These are phyloP conservation scores for Kryphioiulus occultus DNA, from an alignment of 2,888 invertebrate genomes.

Conservation along the genomic window DNA sequence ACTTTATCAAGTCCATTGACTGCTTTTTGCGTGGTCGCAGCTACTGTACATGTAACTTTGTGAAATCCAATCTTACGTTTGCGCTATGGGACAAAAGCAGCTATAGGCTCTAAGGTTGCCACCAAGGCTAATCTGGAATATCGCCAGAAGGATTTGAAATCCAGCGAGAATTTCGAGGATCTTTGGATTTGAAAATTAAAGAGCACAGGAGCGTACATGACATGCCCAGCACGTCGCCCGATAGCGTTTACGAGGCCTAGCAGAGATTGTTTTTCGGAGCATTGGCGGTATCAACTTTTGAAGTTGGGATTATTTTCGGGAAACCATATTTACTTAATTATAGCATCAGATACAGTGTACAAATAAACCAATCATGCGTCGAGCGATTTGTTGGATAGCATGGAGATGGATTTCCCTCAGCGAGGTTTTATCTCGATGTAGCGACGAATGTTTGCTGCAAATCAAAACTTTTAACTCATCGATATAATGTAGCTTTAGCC, in stretches of 20 bases:
- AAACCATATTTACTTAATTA: conserved; percentile 38
- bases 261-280: neutral
- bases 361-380: conserved; percentile 29
- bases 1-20: neutral
- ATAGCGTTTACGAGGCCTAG: conserved; percentile 29
- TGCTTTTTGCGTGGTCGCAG: neutral
- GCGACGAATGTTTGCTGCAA: neutral
- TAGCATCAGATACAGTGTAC: conserved; percentile 4
- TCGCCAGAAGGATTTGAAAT: conserved; percentile 32
- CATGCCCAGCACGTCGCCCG: conserved; percentile 24
- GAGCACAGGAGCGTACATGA: conserved; percentile 15
- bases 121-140: conserved; percentile 29
- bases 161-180: conserved; percentile 31
- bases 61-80: neutral
- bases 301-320: conserved; percentile 36
- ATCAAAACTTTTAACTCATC: conserved; percentile 2
- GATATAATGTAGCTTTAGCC: neutral
- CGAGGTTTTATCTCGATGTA: neutral
- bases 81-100: neutral
- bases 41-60: neutral
- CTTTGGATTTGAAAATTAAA: conserved; percentile 26
- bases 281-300: conserved; percentile 29
- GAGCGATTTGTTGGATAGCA: conserved; percentile 1
- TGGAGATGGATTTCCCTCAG: conserved; percentile 24
- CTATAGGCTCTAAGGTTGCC: neutral